Conservation (phyloP, 1,140 invertebrate genomes). For the Psilanteris sp. region DNA sequence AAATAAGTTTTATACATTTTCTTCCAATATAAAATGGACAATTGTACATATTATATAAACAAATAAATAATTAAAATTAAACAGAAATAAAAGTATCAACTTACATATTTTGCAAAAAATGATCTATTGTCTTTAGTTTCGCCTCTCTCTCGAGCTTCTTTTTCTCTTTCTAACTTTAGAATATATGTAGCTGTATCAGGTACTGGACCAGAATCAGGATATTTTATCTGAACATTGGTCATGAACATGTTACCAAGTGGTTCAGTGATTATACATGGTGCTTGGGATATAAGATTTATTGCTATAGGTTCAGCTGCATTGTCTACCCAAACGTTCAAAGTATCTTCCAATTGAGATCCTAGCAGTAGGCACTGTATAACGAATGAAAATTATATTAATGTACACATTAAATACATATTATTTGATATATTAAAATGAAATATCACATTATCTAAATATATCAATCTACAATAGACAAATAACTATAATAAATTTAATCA, state of each 20-base stretch:
- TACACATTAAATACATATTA: too few relatives aligned
- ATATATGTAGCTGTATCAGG: conserved; percentile 96
- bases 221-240: conserved; percentile 71
- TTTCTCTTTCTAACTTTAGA: conserved; percentile 93
- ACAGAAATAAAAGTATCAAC: too few relatives aligned
- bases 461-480: too few relatives aligned
- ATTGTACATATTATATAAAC: too few relatives aligned
- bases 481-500: too few relatives aligned
- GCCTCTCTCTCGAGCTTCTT: conserved; percentile 92
- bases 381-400: too few relatives aligned
- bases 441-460: too few relatives aligned
- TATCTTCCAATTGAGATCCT: conserved; percentile 78
- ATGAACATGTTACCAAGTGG: conserved; percentile 72
- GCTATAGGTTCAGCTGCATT: conserved; percentile 70
- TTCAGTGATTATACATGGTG: conserved; percentile 63
- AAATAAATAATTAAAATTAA: conserved; percentile 1
- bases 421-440: too few relatives aligned
- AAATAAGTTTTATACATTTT: too few relatives aligned
- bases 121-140: conserved; percentile 95
- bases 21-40: too few relatives aligned
- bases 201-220: conserved; percentile 73
- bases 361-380: conserved; percentile 77
- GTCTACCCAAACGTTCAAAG: conserved; percentile 74
- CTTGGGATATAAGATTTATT: conserved; percentile 70
- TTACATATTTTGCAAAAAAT: conserved; percentile 97